Base-by-base conservation (phyloP, 2,797 vertebrate genomes). In the Sebastes hopkinsi region DNA sequence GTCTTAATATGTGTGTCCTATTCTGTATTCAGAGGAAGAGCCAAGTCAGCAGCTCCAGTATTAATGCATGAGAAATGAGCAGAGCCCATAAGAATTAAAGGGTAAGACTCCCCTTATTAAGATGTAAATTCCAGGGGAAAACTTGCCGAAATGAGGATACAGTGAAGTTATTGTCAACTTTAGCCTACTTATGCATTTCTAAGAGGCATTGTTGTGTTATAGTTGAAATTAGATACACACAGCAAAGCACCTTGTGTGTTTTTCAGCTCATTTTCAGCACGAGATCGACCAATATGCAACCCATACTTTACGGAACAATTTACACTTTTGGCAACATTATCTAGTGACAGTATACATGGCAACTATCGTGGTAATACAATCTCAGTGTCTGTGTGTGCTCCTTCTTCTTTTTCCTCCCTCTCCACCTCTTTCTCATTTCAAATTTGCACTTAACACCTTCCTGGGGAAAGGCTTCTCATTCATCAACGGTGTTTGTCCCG, bases 361-460 rank as follows among this genome's bases (percentile, higher is more conserved):
- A 87, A 83, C 91, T 92, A 90, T 89, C 67, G 88, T 86, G 80
- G 90, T 94, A 94, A 95, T 93, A 92, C 87, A 79, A 79, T 88
- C 85, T 89, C 64, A 46, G 16, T 80, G 71, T 86, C 81, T 91
- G 66, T 88, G 77, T 85, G 86, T 80, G 70, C 77, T 75, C 16
- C 61, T 66, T 81, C 16, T 58, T 50, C 64, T 77, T 77, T 77
- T 80, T 25, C 46, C 22, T 54, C 46, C 73, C 23, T 32, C 46
- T 60, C 89, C 88, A 74, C 85, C 86, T 89, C 88, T 86, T 81
- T 92, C 92, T 92, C 92, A 93, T 96, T 95, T 95, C 94, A 95
- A 94, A 95, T 96, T 95, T 96, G 93, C 95, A 96, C 95, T 96
- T 96, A 96, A 96, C 96, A 96, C 95, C 95, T 95, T 96, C 94